Conservation (phyloP, 2,888 invertebrate genomes). For the Hypomecis atomaria region DNA sequence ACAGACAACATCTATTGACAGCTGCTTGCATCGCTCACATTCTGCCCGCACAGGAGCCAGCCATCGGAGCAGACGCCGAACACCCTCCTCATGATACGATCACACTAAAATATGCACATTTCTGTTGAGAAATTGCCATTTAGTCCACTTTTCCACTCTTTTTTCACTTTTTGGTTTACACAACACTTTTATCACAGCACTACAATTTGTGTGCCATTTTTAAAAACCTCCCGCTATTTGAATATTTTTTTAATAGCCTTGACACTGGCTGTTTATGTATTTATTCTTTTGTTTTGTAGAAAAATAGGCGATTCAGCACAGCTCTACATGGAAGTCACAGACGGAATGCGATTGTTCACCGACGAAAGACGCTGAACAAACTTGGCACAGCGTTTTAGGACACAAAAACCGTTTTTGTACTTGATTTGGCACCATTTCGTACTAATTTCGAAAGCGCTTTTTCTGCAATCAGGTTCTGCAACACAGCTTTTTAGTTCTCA, state of each 20-base stretch:
- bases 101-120: constrained; percentile 45
- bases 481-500: constrained; percentile 35
- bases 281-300: constrained; percentile 2
- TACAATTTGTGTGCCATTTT: constrained; percentile 8
- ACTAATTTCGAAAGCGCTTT: constrained; percentile 54
- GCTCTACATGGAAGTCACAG: constrained; percentile 28
- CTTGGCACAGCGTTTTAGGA: constrained; percentile 62
- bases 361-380: constrained; percentile 27
- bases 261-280: constrained; percentile 15
- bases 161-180: background rate
- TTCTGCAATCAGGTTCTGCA: constrained; percentile 32
- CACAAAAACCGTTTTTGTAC: constrained; percentile 52
- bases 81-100: constrained; percentile 76
- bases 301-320: constrained; percentile 13
- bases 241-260: background rate
- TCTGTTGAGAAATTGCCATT: constrained; percentile 61
- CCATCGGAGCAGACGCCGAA: constrained; percentile 84
- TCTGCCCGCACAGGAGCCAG: constrained; percentile 81
- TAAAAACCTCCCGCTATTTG: background rate
- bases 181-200: background rate
- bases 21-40: constrained; percentile 74
- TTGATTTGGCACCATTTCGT: constrained; percentile 54
- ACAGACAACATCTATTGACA: constrained; percentile 81
- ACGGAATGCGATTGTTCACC: constrained; percentile 26
- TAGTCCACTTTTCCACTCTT: constrained; percentile 36